Conservation (phyloP, 2,113 vertebrate species). For the Pimephales promelas region DNA sequence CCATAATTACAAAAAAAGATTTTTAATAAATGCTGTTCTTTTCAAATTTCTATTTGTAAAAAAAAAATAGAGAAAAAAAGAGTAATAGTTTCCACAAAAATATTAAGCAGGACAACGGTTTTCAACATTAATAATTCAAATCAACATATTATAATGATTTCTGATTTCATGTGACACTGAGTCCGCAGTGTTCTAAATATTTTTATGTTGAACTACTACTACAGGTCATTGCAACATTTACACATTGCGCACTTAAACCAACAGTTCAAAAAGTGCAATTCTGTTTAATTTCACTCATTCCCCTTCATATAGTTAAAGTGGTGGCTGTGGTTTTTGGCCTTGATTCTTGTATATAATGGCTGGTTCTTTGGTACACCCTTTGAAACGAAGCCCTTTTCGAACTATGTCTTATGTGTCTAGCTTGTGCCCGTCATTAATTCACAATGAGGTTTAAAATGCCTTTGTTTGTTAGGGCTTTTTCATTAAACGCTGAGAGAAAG, state of each 20-base stretch:
- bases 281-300: background rate
- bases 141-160: background rate
- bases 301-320: background rate
- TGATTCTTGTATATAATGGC: background rate
- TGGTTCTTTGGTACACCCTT: background rate
- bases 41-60: too few relatives aligned
- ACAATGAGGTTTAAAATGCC: conserved; percentile 66
- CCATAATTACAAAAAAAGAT: background rate
- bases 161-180: background rate
- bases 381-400: conserved; percentile 22
- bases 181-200: background rate
- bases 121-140: background rate
- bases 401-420: background rate
- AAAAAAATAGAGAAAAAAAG: too few relatives aligned
- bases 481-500: conserved; percentile 62
- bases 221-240: background rate
- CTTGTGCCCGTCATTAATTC: conserved; percentile 57
- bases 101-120: background rate
- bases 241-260: background rate
- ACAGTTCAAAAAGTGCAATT: too few relatives aligned
- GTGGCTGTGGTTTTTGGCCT: background rate
- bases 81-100: background rate
- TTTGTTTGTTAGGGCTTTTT: conserved; percentile 60
- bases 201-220: background rate
- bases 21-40: too few relatives aligned